Base-by-base conservation (phyloP, 2,113 vertebrate species). In the Chlorocebus sabaeus region DNA sequence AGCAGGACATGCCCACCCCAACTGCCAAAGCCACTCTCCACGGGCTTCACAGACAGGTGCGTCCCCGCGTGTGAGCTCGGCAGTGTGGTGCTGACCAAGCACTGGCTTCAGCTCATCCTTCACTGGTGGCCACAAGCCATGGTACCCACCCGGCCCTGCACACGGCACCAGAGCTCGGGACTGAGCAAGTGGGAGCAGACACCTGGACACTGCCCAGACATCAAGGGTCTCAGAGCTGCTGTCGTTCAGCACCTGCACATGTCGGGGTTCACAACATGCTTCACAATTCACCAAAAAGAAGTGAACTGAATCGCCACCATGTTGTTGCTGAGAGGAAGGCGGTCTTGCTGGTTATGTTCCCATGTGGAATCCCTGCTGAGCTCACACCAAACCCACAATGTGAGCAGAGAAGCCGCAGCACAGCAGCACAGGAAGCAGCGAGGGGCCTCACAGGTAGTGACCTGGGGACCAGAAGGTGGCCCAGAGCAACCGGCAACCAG, bases 41-140 rank as follows among this genome's bases (percentile, higher is more conserved):
- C 1, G 16, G 50, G 43, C 9, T 70, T 48, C 35, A n/a, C 12
- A 18, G 20, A 25, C 22, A 0, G 2, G 0, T 25, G 32, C 0
- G 16, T 35, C 27, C 72, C 48, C 16, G 30, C 4, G 9, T 52
- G 20, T 25, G 12, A 16, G 52, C 23, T 75, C 48, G 50, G 35
- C 32, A 67, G 27, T 7, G 4, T 4, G 43, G 57, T 35, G 14
- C 83, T 78, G 45, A 40, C 64, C 30, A 8, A 20, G 10, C 38
- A 68, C 7, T 16, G 20, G 57, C 18, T 23, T 35, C 30, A 27
- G 14, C 23, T 23, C 72, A 50, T 72, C 5, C 7, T 17, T 8
- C 12, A 13, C 6, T 16, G 2, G 1, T 1, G 14, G 72, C 23
- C 10, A 57, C 76, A 30, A 0, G 16, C 23, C 6, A 10, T 0